Conservation (phyloP, 1,140 invertebrate genomes). For the Trialeurodes vaporariorum region DNA sequence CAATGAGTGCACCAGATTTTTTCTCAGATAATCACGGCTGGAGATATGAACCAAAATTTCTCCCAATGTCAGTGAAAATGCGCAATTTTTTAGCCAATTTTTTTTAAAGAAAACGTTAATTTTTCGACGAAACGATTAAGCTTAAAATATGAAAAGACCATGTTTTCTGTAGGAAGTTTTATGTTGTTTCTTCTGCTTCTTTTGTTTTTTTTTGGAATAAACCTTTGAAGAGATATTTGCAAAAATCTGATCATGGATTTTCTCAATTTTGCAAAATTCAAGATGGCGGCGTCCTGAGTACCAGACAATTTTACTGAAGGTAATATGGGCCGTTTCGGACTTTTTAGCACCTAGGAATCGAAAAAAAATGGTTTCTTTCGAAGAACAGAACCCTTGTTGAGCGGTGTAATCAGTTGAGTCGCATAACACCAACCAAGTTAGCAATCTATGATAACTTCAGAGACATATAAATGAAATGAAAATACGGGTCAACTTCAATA, state of each 20-base stretch:
- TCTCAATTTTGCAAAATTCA: background rate
- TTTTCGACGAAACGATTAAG: background rate
- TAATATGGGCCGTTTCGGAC: background rate
- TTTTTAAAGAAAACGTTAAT: too few species aligned
- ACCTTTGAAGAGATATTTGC: background rate
- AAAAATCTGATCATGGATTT: background rate
- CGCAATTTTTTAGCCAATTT: too few species aligned
- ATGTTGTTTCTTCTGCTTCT: background rate
- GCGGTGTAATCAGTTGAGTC: too few species aligned
- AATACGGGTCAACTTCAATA: too few species aligned
- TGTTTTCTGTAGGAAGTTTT: background rate
- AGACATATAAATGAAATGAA: too few species aligned
- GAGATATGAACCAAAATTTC: background rate
- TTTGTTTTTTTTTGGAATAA: background rate
- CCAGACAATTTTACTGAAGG: background rate
- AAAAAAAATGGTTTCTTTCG: background rate
- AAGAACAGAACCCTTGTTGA: too few species aligned
- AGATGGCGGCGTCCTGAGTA: background rate
- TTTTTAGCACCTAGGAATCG: background rate
- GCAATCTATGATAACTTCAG: too few species aligned
- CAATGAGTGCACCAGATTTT: background rate
- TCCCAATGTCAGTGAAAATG: background rate
- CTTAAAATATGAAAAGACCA: background rate
- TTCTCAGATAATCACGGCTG: background rate
- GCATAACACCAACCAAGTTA: too few species aligned